Evolutionary conservation across 2,113 vertebrate species (phyloP).

Genomic region (Ictidomys tridecemlineatus): DNA sequence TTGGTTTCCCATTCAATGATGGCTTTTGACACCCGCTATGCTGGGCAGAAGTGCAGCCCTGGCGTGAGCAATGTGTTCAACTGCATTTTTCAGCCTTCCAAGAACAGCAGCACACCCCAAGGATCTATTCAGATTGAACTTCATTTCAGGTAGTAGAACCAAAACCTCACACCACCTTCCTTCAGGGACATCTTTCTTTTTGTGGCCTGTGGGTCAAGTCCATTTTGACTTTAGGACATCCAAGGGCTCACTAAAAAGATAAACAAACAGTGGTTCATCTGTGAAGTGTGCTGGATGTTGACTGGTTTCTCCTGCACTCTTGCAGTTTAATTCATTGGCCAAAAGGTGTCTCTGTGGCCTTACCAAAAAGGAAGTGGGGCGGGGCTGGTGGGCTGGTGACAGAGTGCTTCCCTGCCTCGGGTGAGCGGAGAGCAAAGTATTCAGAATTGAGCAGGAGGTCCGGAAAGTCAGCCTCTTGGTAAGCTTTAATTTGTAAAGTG

Average conservation of each 20-base stretch:
- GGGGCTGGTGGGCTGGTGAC: no score
- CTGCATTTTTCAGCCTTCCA: conserved; percentile 97
- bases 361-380: neutral
- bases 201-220: neutral
- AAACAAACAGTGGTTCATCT: neutral
- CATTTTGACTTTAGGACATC: neutral
- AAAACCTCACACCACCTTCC: neutral
- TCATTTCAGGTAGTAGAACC: conserved; percentile 93
- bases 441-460: neutral
- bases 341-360: conserved; percentile 85
- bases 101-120: conserved; percentile 90
- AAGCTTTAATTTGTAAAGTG: conserved; percentile 44
- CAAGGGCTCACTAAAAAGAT: neutral
- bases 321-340: conserved; percentile 76
- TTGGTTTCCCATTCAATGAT: conserved; percentile 98
- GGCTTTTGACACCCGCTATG: conserved; percentile 95
- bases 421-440: neutral
- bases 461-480: conserved; percentile 16
- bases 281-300: no score
- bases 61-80: conserved; percentile 91
- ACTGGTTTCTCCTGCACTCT: fast-evolving
- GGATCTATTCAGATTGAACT: conserved; percentile 96
- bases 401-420: neutral
- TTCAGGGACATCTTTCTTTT: neutral
- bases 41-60: conserved; percentile 75